phyloP scores from a whole-genome alignment of 2,797 vertebrate species.

The Brachymystax lenok region DNA sequence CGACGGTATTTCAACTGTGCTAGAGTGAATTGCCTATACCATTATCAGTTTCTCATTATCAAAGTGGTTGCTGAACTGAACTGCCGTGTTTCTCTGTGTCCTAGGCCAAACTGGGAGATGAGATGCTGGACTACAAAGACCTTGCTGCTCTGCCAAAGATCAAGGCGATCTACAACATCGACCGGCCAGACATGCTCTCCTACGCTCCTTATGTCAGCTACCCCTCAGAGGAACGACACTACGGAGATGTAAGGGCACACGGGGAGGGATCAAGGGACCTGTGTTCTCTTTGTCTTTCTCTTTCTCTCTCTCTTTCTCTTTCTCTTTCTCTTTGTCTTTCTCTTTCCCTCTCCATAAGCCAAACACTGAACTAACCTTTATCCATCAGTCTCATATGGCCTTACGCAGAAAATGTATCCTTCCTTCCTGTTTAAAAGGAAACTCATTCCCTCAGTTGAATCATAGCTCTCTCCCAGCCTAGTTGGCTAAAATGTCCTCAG shows the following conservation, averaged over 20 bases:
- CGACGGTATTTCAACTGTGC: not conserved
- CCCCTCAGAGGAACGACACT: slow-evolving; percentile 83
- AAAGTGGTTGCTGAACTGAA: not conserved
- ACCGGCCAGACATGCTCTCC: slow-evolving; percentile 97
- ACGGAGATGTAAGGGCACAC: slow-evolving; percentile 81
- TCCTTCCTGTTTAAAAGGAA: too few relatives aligned
- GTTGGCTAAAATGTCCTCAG: too few relatives aligned
- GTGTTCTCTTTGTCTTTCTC: not conserved
- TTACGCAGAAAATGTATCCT: too few relatives aligned
- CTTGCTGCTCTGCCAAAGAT: slow-evolving; percentile 95
- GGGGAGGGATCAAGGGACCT: slow-evolving; percentile 22
- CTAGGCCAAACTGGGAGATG: slow-evolving; percentile 95
- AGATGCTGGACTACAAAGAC: slow-evolving; percentile 96
- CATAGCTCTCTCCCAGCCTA: too few relatives aligned
- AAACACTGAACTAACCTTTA: too few relatives aligned
- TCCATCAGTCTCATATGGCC: not conserved
- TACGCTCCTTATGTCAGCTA: slow-evolving; percentile 96
- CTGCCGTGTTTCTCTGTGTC: not conserved
- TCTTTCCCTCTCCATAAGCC: not conserved
- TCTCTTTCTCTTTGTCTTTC: not conserved
- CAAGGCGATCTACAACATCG: slow-evolving; percentile 98
- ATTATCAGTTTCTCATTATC: not conserved
- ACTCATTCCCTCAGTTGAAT: too few relatives aligned
- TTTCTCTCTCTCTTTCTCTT: not conserved
- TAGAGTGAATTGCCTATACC: not conserved